phyloP scores from a whole-genome alignment of 2,113 vertebrate genomes.

The Pachyramphus minor region DNA sequence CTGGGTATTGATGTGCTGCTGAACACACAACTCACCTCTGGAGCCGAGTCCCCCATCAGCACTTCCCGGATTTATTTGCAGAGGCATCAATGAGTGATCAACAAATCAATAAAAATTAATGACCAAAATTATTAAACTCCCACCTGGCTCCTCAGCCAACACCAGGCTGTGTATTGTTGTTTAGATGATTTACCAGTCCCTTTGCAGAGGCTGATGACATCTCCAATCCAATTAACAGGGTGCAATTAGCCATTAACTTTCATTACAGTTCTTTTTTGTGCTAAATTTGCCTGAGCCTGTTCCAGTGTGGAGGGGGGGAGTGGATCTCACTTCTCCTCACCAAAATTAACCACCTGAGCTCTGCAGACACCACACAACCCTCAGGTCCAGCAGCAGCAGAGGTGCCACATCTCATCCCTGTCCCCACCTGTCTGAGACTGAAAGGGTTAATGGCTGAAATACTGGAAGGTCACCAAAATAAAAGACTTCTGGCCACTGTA shows the following conservation, averaged over 20 bases:
- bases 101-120: constrained; percentile 45
- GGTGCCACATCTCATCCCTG: background rate
- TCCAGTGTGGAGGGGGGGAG: background rate
- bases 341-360: background rate
- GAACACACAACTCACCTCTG: background rate
- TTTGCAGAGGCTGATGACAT: background rate
- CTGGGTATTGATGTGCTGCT: fast-evolving
- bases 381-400: background rate
- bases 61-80: background rate
- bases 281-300: background rate
- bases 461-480: no score
- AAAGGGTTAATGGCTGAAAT: no score
- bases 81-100: background rate
- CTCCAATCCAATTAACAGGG: constrained; percentile 9
- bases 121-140: background rate
- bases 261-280: background rate
- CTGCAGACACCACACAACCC: fast-evolving
- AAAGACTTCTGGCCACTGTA: no score
- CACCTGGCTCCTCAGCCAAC: background rate
- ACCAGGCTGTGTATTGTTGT: background rate
- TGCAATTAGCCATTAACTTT: constrained; percentile 41
- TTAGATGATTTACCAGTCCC: background rate
- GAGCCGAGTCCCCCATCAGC: background rate
- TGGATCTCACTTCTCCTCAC: fast-evolving
- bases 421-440: no score